phyloP scores from a whole-genome alignment of 2,113 vertebrate genomes.

The Asarcornis scutulata region DNA sequence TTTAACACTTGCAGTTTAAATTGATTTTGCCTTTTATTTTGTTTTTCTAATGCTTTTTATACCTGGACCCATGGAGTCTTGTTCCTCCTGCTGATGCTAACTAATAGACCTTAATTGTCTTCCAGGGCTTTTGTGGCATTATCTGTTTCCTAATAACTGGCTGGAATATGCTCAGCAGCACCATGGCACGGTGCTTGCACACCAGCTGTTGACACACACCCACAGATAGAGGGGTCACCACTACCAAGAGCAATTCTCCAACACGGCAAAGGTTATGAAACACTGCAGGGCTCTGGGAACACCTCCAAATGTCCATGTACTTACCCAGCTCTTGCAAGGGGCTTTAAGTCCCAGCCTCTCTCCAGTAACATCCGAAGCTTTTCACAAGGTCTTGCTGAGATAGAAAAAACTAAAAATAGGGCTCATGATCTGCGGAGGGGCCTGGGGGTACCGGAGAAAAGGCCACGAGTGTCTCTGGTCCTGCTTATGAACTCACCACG shows the following conservation, averaged over 20 bases:
- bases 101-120: background rate
- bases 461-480: background rate
- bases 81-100: background rate
- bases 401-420: background rate
- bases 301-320: rapidly evolving
- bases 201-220: background rate
- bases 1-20: background rate
- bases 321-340: background rate
- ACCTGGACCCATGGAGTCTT: background rate
- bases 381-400: background rate
- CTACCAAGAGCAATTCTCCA: background rate
- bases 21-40: background rate
- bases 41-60: background rate
- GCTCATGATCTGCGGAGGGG: rapidly evolving
- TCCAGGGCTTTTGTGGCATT: too few species aligned
- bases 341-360: background rate
- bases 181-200: background rate
- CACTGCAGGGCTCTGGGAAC: background rate
- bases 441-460: background rate
- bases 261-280: background rate
- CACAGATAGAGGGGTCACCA: background rate
- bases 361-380: background rate
- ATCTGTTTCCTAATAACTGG: background rate
- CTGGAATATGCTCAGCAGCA: background rate
- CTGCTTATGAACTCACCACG: rapidly evolving